Percentiles rank a stretch among this genome's conserved stretches.
These are phyloP conservation scores for Sebastes oblongus DNA, from an alignment of 2,797 vertebrate species.

Conservation along the genomic window DNA sequence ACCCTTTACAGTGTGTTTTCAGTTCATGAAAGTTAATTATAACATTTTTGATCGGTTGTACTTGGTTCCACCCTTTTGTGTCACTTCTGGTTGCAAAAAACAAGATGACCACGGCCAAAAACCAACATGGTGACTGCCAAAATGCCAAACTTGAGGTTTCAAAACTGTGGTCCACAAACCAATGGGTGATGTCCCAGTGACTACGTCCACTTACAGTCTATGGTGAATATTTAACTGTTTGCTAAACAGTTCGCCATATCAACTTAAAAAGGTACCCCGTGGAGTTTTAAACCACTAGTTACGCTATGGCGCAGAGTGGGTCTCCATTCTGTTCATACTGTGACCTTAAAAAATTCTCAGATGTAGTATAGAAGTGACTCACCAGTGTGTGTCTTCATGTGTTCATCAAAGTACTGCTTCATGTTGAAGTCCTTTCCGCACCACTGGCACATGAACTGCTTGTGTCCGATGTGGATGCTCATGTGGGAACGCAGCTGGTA, in stretches of 20 bases:
- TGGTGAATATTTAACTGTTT: not conserved
- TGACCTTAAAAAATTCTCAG: not conserved
- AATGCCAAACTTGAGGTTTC: no score
- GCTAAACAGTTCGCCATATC: not conserved
- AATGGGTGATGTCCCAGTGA: no score
- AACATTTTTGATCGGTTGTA: no score
- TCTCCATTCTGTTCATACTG: not conserved
- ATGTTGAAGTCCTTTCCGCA: slow-evolving; percentile 99
- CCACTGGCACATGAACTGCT: slow-evolving; percentile 99
- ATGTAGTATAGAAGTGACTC: slow-evolving; percentile 10
- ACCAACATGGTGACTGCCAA: no score
- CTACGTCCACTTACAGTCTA: no score
- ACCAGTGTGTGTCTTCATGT: slow-evolving; percentile 97
- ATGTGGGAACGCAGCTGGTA: slow-evolving; percentile 98
- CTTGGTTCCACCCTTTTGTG: no score
- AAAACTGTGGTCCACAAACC: no score
- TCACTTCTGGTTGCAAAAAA: no score
- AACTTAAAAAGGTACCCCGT: not conserved
- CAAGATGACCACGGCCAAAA: no score
- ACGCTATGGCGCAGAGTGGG: not conserved
- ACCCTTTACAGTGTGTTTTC: no score
- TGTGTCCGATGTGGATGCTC: slow-evolving; percentile 98
- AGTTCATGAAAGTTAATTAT: no score
- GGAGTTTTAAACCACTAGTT: not conserved
- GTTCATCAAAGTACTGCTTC: slow-evolving; percentile 99